phyloP scores from a whole-genome alignment of 1,140 invertebrate species.

The Trichonephila clavata region DNA sequence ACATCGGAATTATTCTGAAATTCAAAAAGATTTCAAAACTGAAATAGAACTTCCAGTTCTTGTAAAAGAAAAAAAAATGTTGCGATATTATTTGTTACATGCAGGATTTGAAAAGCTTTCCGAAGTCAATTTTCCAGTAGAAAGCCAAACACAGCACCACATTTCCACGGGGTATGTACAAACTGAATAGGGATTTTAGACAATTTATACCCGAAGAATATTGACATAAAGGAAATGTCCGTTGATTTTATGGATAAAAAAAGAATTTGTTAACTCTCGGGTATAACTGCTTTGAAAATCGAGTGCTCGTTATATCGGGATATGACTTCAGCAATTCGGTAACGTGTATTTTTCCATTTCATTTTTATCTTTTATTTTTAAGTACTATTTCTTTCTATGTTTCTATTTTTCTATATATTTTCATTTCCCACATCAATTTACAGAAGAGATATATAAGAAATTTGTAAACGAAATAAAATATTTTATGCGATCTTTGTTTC shows the following conservation, averaged over 20 bases:
- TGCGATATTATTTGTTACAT: not conserved
- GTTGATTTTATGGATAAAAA: conserved; percentile 3
- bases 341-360: not conserved
- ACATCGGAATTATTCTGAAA: not conserved
- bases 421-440: not conserved
- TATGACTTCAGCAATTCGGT: not conserved
- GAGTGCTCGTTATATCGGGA: not conserved
- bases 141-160: not conserved
- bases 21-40: not conserved
- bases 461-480: no score
- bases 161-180: not conserved
- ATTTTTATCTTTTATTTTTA: not conserved
- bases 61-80: not conserved
- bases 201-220: not conserved
- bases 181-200: conserved; percentile 18
- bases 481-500: no score
- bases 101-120: conserved; percentile 7
- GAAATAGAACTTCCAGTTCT: not conserved
- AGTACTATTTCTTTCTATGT: not conserved
- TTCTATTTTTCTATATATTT: not conserved
- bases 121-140: conserved; percentile 15
- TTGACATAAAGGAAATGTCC: not conserved
- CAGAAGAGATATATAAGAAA: no score
- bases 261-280: not conserved
- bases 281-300: not conserved